Base-by-base conservation (phyloP, 2,888 invertebrate genomes). In the Xiphydria camelus region DNA sequence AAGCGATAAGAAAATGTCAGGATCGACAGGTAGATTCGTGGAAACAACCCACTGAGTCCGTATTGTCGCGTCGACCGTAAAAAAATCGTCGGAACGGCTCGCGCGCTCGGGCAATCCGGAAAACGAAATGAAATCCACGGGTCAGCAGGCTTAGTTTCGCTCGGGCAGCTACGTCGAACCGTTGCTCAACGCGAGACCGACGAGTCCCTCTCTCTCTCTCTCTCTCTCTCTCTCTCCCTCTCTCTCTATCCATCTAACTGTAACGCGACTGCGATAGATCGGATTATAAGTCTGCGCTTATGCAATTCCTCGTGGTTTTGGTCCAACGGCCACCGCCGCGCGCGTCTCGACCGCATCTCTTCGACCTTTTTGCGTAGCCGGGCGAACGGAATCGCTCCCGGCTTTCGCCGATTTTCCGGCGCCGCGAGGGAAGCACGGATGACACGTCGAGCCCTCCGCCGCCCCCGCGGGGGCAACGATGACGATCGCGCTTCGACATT, bases 351-450 rank as follows among this genome's bases (percentile, higher is more conserved):
- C 14, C 15, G 29, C 29, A 29, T 29, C 29, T 15, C 29, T 29
- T 5, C 15, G 29, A 29, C 29, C 29, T 29, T 29, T 29, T 29
- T 12, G 14, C 29, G 3, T 10, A n/a, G n/a, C n/a, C n/a, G n/a
- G n/a, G n/a, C n/a, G n/a, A n/a, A 15, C 12, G 15, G 15, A 34
- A 10, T 34, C 9, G 15, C 6, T 3, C 10, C 34, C n/a, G 15
- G 34, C 34, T 34, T 34, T 34, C 34, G n/a, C 34, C 19, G 34
- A 34, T 29, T 29, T 29, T 29, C 12, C 29, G 29, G n/a, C n/a
- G n/a, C n/a, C n/a, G n/a, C n/a, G n/a, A n/a, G n/a, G 62, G 65
- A 62, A 56, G 53, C 60, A 58, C 57, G 61, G 55, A 60, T 66
- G 58, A 66, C 49, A 57, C 61, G 57, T 54, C 48, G 52, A 47